Evolutionary conservation across 1,140 invertebrate species (phyloP), one percentile per base, ranked within the genome.

Genomic region (Anagrus nilaparvatae): DNA sequence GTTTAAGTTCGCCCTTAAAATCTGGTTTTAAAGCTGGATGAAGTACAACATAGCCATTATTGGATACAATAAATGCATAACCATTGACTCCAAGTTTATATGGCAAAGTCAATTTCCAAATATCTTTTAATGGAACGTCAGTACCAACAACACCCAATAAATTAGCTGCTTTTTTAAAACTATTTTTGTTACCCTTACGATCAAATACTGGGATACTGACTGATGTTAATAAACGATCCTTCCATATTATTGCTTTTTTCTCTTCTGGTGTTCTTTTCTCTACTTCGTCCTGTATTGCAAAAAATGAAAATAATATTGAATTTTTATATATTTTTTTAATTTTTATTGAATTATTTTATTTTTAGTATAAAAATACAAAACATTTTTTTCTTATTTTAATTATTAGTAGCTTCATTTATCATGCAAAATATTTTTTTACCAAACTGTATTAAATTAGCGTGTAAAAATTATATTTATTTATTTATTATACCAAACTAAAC

Each of bases 61-160:
- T 96, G 46, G 86, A 95, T 4, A 96, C 84, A 44, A 92, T 84
- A 69, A 97, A 96, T 1, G 88, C 85, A 63, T 95, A 97, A 4
- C 87, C 93, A 66, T 96, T 95, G 0, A 94, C 90, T 16, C 93
- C 94, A 29, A 97, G 76, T 82, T 81, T 82, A 53, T 85, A 87
- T 5, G 88, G 84, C 21, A 89, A 75, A 0, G 87, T 88, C 21
- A 94, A 65, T 64, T 84, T 87, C 38, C 81, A 76, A 20, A 97
- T 85, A 51, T 94, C 87, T 46, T 84, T 76, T 9, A 97, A 82
- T 9, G 88, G 87, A n/a, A 97, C 81, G 61, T 97, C 92, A 1
- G 89, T 93, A 2, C 87, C 92, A 12, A 87, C 90, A 6, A 97
- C 89, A 1, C 94, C 93, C 2, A 97, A 68, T 16, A 97, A 63